A percentile compares a stretch with the other conserved stretches of the same genome.
phyloP scores from a whole-genome alignment of 2,797 vertebrate species.

The Alfaro cultratus region DNA sequence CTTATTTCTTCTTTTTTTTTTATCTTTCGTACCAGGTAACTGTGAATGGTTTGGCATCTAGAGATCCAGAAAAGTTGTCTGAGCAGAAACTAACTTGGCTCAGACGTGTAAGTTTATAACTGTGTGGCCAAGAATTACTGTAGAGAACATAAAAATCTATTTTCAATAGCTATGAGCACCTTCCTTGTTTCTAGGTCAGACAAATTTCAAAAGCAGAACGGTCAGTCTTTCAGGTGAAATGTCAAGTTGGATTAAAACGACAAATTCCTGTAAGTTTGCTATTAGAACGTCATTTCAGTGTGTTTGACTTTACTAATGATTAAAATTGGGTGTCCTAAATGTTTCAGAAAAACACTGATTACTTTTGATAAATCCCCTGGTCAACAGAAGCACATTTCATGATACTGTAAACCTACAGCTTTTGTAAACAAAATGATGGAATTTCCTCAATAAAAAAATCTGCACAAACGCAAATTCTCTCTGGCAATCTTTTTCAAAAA shows the following conservation, averaged over 20 bases:
- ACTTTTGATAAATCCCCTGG: slow-evolving; percentile 66
- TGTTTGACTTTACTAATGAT: slow-evolving; percentile 35
- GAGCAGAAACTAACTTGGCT: slow-evolving; percentile 37
- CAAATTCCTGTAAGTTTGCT: slow-evolving; percentile 37
- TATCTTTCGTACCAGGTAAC: slow-evolving; percentile 71
- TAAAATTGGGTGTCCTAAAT: slow-evolving; percentile 47
- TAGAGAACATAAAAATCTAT: slow-evolving; percentile 34
- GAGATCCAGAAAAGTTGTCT: slow-evolving; percentile 18
- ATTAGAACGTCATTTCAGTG: slow-evolving; percentile 34
- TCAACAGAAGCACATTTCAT: slow-evolving; percentile 71
- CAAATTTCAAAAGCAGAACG: slow-evolving; percentile 31
- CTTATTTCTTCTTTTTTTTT: slow-evolving; percentile 51
- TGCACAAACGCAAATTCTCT: not conserved
- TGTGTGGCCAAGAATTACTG: slow-evolving; percentile 32
- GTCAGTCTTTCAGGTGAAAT: slow-evolving; percentile 52
- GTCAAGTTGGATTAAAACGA: slow-evolving; percentile 38
- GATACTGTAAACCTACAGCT: slow-evolving; percentile 61
- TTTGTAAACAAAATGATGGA: slow-evolving; percentile 65
- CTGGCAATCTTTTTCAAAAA: not conserved
- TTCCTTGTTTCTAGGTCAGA: slow-evolving; percentile 56
- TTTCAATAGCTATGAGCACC: slow-evolving; percentile 50
- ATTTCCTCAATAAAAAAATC: slow-evolving; percentile 71
- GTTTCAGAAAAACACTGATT: slow-evolving; percentile 41
- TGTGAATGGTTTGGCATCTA: slow-evolving; percentile 58
- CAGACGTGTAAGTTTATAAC: slow-evolving; percentile 32